A percentile compares a stretch with the other conserved stretches of the same genome.
Evolutionary conservation across 2,888 invertebrate species (phyloP).

Genomic region (Zaprionus bogoriensis): DNA sequence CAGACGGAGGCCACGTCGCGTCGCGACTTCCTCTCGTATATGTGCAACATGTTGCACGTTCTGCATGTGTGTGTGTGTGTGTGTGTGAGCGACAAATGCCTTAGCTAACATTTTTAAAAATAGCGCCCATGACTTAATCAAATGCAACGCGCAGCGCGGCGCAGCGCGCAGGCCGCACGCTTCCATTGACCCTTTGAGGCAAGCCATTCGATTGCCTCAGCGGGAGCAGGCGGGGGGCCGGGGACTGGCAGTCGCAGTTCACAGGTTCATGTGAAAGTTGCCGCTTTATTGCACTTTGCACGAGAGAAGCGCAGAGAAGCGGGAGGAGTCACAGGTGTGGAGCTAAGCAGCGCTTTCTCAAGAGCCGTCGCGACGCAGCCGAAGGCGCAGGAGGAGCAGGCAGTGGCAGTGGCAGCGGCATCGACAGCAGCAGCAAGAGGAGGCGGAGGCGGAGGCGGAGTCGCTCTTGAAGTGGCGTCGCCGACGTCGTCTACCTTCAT

Average conservation of each 20-base stretch:
- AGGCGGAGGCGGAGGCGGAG: background rate
- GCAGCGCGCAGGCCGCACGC: constrained; percentile 48
- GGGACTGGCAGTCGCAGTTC: constrained; percentile 44
- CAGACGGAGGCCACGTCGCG: constrained; percentile 21
- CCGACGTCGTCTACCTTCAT: constrained; percentile 63
- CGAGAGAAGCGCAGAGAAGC: background rate
- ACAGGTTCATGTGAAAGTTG: constrained; percentile 76
- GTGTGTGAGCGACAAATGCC: constrained; percentile 55
- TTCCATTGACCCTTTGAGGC: constrained; percentile 67
- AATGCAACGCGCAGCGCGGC: constrained; percentile 45
- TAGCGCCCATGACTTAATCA: constrained; percentile 73
- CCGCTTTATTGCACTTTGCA: constrained; percentile 56
- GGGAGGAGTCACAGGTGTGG: background rate
- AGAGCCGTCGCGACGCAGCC: constrained; percentile 33
- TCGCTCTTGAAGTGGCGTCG: constrained; percentile 59
- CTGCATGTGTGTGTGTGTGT: background rate
- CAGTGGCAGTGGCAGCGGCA: constrained; percentile 31
- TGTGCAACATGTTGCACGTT: constrained; percentile 72
- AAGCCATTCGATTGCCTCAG: constrained; percentile 14
- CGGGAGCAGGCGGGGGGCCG: constrained; percentile 20
- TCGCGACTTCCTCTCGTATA: constrained; percentile 53
- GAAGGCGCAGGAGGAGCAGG: background rate
- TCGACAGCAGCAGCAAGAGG: constrained; percentile 31
- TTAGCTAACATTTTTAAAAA: constrained; percentile 65
- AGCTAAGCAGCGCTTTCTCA: constrained; percentile 22